Conservation (phyloP, 2,797 vertebrate species). For the Bothrops alternatus region DNA sequence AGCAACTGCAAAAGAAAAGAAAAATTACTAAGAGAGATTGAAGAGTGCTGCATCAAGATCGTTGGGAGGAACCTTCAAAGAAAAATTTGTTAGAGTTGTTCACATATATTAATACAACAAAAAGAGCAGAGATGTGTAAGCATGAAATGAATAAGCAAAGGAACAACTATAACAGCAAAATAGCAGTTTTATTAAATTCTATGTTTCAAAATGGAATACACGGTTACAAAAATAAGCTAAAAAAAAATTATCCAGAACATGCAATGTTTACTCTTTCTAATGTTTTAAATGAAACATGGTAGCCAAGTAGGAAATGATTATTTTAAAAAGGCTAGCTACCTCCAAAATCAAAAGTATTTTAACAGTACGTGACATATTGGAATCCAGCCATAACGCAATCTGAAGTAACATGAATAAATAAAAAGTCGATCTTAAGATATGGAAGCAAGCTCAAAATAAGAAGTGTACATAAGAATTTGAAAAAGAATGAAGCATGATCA, state of each 20-base stretch:
- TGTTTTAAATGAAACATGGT: constrained; percentile 70
- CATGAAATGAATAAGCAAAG: constrained; percentile 78
- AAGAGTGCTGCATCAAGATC: constrained; percentile 79
- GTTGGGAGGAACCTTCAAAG: constrained; percentile 83
- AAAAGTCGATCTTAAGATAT: constrained; percentile 58
- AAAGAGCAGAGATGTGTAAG: constrained; percentile 73
- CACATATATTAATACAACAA: constrained; percentile 76
- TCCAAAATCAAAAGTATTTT: constrained; percentile 62
- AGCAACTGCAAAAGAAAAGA: constrained; percentile 77
- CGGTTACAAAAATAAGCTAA: constrained; percentile 59
- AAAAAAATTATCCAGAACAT: constrained; percentile 60
- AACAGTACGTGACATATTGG: constrained; percentile 40
- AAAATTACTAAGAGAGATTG: constrained; percentile 81
- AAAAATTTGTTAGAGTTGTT: constrained; percentile 81
- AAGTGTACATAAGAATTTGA: constrained; percentile 61
- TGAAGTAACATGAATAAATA: constrained; percentile 54
- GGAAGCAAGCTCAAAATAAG: constrained; percentile 63
- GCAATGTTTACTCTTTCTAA: constrained; percentile 62
- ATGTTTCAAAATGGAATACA: constrained; percentile 64
- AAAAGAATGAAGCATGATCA: constrained; percentile 61
- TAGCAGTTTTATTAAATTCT: constrained; percentile 52
- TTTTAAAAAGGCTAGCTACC: constrained; percentile 60
- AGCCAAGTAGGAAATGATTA: constrained; percentile 55
- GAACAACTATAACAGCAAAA: constrained; percentile 68
- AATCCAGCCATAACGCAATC: constrained; percentile 55